Conservation (phyloP, 2,888 invertebrate genomes). For the Acleris cristana region DNA sequence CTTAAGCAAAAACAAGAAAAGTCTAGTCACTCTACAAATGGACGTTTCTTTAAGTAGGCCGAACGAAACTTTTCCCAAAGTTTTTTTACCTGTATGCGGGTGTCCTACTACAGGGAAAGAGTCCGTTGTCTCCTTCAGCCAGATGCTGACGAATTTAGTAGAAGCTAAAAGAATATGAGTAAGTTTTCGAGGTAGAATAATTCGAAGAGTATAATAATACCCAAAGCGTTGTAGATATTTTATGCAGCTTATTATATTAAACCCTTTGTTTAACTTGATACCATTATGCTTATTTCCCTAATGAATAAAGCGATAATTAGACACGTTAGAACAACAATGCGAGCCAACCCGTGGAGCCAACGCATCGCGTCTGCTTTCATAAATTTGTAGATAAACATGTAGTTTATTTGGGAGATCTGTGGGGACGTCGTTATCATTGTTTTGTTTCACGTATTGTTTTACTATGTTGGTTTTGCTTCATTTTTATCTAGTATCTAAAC, state of each 20-base stretch:
- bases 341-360: background rate
- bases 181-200: too few species aligned
- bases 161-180: too few species aligned
- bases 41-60: too few species aligned
- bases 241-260: background rate
- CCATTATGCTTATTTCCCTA: conserved; percentile 3
- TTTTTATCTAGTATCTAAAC: background rate
- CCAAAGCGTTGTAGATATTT: background rate
- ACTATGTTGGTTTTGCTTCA: background rate
- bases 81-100: too few species aligned
- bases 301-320: conserved; percentile 24
- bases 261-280: background rate
- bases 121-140: too few species aligned
- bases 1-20: too few species aligned
- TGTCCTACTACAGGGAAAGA: too few species aligned
- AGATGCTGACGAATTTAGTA: too few species aligned
- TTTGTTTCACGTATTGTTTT: conserved; percentile 5
- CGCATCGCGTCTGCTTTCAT: conserved; percentile 3
- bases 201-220: too few species aligned
- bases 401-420: conserved; percentile 12
- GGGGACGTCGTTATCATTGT: conserved; percentile 7
- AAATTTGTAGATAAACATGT: conserved; percentile 30
- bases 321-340: conserved; percentile 8
- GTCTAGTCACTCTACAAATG: too few species aligned
- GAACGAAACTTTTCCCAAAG: too few species aligned